Evolutionary conservation across 2,113 vertebrate genomes (phyloP).

Genomic region (Paradisaea rubra): DNA sequence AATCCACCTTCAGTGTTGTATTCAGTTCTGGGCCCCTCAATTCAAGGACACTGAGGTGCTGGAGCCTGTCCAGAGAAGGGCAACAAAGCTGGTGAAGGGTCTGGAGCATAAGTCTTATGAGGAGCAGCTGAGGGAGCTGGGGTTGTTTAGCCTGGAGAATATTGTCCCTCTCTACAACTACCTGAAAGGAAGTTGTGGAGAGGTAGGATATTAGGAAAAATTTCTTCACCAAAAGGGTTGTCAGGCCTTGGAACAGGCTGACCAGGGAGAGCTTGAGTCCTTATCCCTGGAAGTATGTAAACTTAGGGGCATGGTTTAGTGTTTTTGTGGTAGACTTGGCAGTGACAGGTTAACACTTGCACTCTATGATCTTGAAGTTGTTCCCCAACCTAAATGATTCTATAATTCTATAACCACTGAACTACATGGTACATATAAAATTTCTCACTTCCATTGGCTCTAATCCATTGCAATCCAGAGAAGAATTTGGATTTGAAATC

Average conservation of each 20-base stretch:
- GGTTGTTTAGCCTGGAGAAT: neutral
- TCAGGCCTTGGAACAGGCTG: neutral
- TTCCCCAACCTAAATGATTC: neutral
- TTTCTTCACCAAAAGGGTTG: neutral
- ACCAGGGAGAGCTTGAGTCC: neutral
- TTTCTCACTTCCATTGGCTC: neutral
- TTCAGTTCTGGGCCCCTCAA: neutral
- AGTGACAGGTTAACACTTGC: neutral
- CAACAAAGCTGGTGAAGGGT: neutral
- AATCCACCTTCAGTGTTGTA: neutral
- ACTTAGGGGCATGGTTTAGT: accelerated
- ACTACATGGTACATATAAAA: neutral
- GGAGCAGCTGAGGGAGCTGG: neutral
- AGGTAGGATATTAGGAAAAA: neutral
- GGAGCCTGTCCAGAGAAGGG: neutral
- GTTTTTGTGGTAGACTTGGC: neutral
- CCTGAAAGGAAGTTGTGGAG: neutral
- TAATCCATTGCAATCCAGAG: neutral
- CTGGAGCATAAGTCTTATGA: neutral
- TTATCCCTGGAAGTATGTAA: neutral
- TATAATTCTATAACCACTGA: neutral
- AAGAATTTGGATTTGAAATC: neutral
- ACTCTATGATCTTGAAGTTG: neutral
- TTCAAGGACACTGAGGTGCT: neutral
- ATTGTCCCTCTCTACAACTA: neutral